Percentiles rank a stretch among this genome's conserved stretches.
phyloP scores from a whole-genome alignment of 92 coral and sea anemone genomes.

The Blastomussa wellsi region DNA sequence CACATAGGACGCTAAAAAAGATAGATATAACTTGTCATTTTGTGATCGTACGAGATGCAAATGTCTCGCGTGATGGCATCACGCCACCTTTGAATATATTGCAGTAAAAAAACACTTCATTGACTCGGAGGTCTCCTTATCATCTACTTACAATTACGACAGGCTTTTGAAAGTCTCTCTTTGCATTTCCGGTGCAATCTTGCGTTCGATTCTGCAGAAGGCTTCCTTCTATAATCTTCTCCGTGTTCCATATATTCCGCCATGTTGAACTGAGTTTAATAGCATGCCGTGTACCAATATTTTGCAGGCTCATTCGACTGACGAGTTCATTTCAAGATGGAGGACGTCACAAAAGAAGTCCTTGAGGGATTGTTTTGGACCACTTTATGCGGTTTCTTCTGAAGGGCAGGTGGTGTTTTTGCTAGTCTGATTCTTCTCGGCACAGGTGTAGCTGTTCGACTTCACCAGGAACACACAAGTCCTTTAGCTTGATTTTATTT shows the following conservation, averaged over 20 bases:
- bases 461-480: background rate
- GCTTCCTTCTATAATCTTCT: constrained; percentile 45
- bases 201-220: constrained; percentile 52
- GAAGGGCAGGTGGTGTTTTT: constrained; percentile 9
- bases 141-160: constrained; percentile 60
- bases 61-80: constrained; percentile 14
- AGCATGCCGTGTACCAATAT: background rate
- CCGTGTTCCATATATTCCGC: constrained; percentile 64
- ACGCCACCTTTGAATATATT: constrained; percentile 15
- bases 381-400: background rate
- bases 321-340: constrained; percentile 5
- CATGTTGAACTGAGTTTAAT: constrained; percentile 58
- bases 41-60: background rate
- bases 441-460: constrained; percentile 1
- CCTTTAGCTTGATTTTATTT: background rate
- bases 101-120: background rate
- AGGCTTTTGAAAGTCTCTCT: constrained; percentile 68
- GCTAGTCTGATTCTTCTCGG: background rate
- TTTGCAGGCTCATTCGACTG: constrained; percentile 40
- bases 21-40: background rate
- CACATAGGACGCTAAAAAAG: constrained; percentile 73
- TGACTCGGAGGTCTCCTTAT: background rate
- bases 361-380: constrained; percentile 14
- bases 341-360: background rate
- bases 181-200: constrained; percentile 72